Base-by-base conservation (phyloP, 2,797 vertebrate species). In the Apogon talboti region DNA sequence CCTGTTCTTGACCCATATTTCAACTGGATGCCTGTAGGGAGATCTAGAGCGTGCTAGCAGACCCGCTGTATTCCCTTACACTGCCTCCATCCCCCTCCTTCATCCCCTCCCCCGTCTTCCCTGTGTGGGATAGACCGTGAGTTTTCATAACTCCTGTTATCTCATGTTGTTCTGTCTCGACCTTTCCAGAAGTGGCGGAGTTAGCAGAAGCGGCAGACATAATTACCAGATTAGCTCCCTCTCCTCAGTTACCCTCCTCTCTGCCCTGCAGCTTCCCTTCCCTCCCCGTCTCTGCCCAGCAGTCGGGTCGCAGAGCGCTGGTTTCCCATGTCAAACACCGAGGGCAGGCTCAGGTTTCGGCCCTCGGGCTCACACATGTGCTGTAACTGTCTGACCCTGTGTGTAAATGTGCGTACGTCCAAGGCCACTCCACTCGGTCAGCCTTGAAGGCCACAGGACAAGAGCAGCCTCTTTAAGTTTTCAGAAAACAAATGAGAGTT, bases 61-160 rank as follows among this genome's bases (percentile, higher is more conserved):
- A 19, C 51, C 47, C 57, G 41, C 40, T 37, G 19, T 21, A 9
- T 52, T 62, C 62, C 41, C 44, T 47, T 62, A 37, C 42, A n/a
- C 63, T 33, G 45, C 14, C 9, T 66, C 43, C 63, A 66, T 52
- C 71, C 51, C 45, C 38, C 24, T 40, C 1, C 61, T 64, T 42
- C 12, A 71, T 60, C 71, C 40, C 58, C 72, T 62, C 41, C 71
- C 74, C 48, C 18, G 16, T 64, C 69, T 43, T 37, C 30, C 35
- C 59, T 8, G 12, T 38, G 50, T 55, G 48, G 52, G 64, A 66
- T 19, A 13, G 57, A 53, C 68, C 16, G 2, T 37, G 11, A 60
- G 67, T 87, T 87, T 83, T 81, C 69, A 66, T 82, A 87, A 84
- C 69, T 84, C 49, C 9, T 44, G 47, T 82, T 78, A 85, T 82